Evolutionary conservation across 2,797 vertebrate species (phyloP).

Genomic region (Pyrocephalus nanus): DNA sequence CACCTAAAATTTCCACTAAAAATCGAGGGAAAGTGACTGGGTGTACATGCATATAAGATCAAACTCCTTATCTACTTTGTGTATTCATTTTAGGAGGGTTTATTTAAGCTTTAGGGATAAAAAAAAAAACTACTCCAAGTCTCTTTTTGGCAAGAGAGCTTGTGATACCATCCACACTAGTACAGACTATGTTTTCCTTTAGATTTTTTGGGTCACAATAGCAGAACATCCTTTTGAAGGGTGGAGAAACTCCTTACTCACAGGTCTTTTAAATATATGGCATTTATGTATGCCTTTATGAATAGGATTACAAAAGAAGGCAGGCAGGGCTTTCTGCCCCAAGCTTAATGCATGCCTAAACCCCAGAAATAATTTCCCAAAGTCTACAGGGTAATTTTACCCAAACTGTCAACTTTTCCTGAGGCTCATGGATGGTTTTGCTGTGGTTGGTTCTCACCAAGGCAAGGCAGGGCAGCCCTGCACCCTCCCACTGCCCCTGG

Average conservation of each 20-base stretch:
- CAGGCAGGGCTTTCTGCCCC: not conserved
- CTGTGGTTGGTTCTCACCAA: rapidly evolving
- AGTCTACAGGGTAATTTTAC: not conserved
- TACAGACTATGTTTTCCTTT: not conserved
- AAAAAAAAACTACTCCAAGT: not conserved
- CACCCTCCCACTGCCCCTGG: not conserved
- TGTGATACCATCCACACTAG: not conserved
- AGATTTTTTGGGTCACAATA: not conserved
- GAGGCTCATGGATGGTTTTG: not conserved
- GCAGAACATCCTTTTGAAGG: not conserved
- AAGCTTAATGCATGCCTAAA: not conserved
- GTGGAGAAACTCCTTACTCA: not conserved
- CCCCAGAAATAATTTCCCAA: not conserved
- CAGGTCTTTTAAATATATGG: not conserved
- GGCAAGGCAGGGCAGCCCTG: not conserved
- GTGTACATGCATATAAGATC: not conserved
- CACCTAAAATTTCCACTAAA: not conserved
- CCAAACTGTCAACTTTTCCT: not conserved
- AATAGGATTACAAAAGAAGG: not conserved
- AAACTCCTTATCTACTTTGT: not conserved
- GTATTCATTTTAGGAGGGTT: not conserved
- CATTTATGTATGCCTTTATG: not conserved
- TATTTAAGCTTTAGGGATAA: not conserved
- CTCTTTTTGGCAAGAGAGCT: not conserved
- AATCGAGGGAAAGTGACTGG: not conserved